Evolutionary conservation across 2,113 vertebrate genomes (phyloP), one percentile per base, ranked within the genome.

Genomic region (Pelecanoides urinatrix): DNA sequence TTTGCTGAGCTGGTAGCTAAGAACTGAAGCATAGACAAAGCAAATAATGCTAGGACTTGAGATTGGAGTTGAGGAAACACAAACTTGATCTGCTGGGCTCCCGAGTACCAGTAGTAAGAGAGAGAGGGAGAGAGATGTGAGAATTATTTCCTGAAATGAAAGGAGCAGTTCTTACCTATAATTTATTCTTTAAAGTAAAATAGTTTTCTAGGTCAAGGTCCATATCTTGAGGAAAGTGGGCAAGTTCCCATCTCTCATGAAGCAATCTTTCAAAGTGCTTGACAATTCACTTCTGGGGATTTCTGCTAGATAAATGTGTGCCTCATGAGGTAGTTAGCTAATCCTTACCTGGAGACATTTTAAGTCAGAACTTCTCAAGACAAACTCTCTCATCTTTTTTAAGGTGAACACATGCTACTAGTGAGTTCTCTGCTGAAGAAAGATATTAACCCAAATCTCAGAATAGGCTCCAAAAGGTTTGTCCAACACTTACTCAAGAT

Each of bases 1-100:
- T 68, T 68, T 96, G 86, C 82, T 62, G 62, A 90, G 63, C 32
- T 70, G 58, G n/a, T 90, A 82, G 74, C 40, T 70, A 29, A 74
- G 59, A 89, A 77, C 0, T 0, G 71, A 86, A 75, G 30, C 19
- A 16, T 1, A 38, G 49, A 68, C 16, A 55, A 67, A 79, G 7
- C n/a, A 59, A 86, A 76, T 49, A 62, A 68, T 12, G 30, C 10
- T 34, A 45, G 62, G 52, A 50, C 52, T 27, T 58, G 16, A 13
- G 23, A 55, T 10, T 25, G 49, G 34, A 86, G 53, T 7, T 71
- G 49, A 55, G 19, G 40, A 86, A 94, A 49, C 11, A 68, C 16
- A 68, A 61, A 36, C 25, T 26, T 27, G 16, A 52, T 79, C 67
- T 82, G 26, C 47, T 3, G 2, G 9, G 44, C 6, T 75, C 21